These are phyloP conservation scores for Sternotherus odoratus DNA, from an alignment of 2,797 vertebrate species.

Conservation along the genomic window DNA sequence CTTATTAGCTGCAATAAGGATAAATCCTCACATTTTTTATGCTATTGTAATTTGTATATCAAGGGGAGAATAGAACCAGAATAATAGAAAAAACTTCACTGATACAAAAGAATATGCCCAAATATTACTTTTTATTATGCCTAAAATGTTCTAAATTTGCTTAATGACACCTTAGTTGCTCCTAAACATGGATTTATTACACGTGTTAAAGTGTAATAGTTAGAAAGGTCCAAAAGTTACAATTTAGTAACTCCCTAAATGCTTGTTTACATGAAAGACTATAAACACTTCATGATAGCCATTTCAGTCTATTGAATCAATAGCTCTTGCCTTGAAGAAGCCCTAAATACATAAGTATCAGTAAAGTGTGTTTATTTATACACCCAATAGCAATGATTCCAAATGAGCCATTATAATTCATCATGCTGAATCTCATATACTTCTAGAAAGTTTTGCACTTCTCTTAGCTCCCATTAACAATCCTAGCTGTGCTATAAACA, in stretches of 20 bases:
- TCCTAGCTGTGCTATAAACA: neutral
- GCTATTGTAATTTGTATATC: neutral
- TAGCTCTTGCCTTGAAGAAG: neutral
- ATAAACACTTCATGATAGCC: neutral
- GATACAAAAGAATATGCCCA: neutral
- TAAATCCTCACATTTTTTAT: neutral
- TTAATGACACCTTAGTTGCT: neutral
- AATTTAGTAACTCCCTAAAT: neutral
- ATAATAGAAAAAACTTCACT: neutral
- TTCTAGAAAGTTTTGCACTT: neutral
- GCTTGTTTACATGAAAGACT: constrained; percentile 3
- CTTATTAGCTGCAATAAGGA: neutral
- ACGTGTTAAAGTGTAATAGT: neutral
- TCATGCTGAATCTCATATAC: neutral
- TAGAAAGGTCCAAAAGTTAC: neutral
- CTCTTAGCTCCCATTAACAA: neutral
- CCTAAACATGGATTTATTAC: neutral
- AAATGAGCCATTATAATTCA: neutral
- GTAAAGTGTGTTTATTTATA: neutral
- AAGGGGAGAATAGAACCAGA: neutral
- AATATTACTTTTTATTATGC: neutral
- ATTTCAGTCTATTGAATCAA: neutral
- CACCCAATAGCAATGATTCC: neutral
- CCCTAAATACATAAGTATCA: constrained; percentile 6
- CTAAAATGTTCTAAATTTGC: neutral